phyloP scores from a whole-genome alignment of 1,140 invertebrate genomes.

The Platorchestia sp. region DNA sequence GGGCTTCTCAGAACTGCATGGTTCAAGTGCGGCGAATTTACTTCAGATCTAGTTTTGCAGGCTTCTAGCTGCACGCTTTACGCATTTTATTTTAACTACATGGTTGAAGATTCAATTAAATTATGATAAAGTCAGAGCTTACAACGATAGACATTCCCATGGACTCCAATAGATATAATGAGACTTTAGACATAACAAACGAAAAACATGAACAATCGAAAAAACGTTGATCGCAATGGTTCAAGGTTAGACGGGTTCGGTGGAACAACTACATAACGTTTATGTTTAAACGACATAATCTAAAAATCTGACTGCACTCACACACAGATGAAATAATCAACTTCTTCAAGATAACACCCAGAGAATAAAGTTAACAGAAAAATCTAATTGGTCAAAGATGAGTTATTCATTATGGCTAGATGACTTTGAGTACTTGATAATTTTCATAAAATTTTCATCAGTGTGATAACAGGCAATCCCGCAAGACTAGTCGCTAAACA shows the following conservation, averaged over 20 bases:
- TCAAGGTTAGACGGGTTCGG: neutral
- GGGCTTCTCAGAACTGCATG: neutral
- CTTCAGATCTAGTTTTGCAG: neutral
- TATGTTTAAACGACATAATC: neutral
- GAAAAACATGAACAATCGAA: neutral
- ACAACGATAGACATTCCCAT: neutral
- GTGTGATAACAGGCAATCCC: no score
- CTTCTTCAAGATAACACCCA: neutral
- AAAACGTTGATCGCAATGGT: neutral
- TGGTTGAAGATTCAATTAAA: neutral
- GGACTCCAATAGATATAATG: neutral
- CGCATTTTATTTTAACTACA: neutral
- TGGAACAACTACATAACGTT: neutral
- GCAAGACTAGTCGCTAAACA: no score
- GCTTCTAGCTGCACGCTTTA: neutral
- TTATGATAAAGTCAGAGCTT: neutral
- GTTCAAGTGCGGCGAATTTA: neutral
- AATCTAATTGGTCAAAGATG: no score
- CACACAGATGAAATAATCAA: neutral
- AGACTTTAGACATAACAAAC: neutral
- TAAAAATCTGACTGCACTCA: neutral
- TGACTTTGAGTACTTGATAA: no score
- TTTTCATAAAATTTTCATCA: no score
- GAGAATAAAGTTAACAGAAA: neutral
- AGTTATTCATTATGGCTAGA: no score